These are phyloP conservation scores for Chionodraco myersi DNA, from an alignment of 2,113 vertebrate species.

Conservation along the genomic window DNA sequence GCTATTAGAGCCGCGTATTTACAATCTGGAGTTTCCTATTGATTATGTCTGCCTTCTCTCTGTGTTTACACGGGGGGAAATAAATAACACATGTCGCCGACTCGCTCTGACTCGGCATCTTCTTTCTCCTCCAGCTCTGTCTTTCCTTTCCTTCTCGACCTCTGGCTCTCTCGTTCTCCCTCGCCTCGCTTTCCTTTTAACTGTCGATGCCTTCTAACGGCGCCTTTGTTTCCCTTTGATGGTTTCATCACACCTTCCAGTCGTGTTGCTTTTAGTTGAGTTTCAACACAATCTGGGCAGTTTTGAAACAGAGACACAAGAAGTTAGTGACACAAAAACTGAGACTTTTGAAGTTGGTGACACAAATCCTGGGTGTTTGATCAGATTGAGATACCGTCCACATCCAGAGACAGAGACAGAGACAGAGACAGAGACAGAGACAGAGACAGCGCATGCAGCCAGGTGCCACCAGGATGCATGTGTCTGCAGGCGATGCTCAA, in stretches of 20 bases:
- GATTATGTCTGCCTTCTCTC: conserved; percentile 96
- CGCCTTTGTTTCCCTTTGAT: conserved; percentile 33
- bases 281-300: conserved; percentile 10
- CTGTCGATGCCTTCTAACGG: no score
- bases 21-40: conserved; percentile 96
- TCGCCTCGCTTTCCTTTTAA: neutral
- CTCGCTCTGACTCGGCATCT: conserved; percentile 68
- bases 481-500: no score
- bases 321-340: conserved; percentile 21
- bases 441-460: conserved; percentile 35
- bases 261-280: conserved; percentile 37
- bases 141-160: conserved; percentile 2
- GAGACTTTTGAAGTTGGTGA: conserved; percentile 2
- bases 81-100: conserved; percentile 95
- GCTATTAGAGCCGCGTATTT: conserved; percentile 95
- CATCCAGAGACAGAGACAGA: neutral
- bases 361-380: neutral
- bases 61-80: conserved; percentile 94
- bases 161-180: neutral
- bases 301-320: conserved; percentile 47
- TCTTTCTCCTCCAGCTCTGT: conserved; percentile 5
- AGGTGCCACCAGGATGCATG: neutral
- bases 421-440: no score
- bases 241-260: conserved; percentile 42
- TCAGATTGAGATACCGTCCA: neutral